phyloP scores from a whole-genome alignment of 2,797 vertebrate genomes.

The Adrianichthys oophorus region DNA sequence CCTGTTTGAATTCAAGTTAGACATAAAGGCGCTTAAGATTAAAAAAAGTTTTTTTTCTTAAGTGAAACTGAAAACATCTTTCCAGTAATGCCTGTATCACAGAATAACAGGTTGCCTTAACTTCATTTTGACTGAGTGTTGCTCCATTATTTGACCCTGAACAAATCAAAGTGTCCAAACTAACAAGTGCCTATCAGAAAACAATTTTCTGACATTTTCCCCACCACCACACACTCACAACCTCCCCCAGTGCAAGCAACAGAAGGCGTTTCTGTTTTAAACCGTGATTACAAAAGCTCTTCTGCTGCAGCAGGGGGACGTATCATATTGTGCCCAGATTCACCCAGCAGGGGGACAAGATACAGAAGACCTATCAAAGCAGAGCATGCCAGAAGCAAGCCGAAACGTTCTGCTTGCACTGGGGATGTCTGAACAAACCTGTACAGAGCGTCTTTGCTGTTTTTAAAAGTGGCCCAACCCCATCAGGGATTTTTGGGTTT shows the following conservation, averaged over 20 bases:
- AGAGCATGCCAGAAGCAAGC: conserved; percentile 26
- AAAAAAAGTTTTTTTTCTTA: background rate
- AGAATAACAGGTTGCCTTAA: conserved; percentile 2
- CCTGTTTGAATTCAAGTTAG: background rate
- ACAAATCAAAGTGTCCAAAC: conserved; percentile 17
- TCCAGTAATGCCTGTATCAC: background rate
- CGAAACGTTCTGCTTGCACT: conserved; percentile 24
- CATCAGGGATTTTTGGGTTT: conserved; percentile 29
- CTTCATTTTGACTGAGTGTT: conserved; percentile 7
- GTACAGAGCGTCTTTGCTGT: conserved; percentile 28
- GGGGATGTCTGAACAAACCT: conserved; percentile 31
- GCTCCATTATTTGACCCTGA: conserved; percentile 14
- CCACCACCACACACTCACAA: background rate
- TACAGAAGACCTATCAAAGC: conserved; percentile 41
- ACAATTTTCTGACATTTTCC: conserved; percentile 22
- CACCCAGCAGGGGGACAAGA: conserved; percentile 31
- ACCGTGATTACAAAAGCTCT: conserved; percentile 51
- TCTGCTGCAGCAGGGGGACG: conserved; percentile 24
- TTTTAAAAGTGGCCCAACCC: conserved; percentile 43
- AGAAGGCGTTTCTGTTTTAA: conserved; percentile 11
- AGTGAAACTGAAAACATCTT: background rate
- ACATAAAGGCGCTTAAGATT: background rate
- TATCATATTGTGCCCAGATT: conserved; percentile 33
- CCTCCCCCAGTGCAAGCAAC: conserved; percentile 13
- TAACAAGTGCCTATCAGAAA: conserved; percentile 22